Evolutionary conservation across 2,797 vertebrate species (phyloP).

Genomic region (Thalassophryne amazonica): DNA sequence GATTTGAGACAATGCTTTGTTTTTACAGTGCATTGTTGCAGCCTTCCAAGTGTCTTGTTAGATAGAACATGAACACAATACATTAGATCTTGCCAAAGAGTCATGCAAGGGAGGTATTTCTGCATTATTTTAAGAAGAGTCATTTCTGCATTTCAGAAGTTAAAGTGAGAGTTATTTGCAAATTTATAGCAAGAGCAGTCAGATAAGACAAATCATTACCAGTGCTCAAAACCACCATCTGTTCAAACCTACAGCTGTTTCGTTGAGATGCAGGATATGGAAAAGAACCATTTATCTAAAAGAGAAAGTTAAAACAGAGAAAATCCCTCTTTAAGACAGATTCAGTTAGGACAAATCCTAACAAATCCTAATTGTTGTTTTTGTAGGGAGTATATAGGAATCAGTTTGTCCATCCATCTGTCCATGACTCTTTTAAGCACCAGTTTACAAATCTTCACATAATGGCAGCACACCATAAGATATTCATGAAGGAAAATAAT

Average conservation of each 20-base stretch:
- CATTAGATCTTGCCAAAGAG: constrained; percentile 22
- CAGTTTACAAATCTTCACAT: no score
- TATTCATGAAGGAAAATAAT: constrained; percentile 9
- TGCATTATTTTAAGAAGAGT: constrained; percentile 29
- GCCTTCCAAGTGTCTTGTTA: constrained; percentile 31
- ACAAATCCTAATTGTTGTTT: no score
- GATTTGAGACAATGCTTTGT: no score
- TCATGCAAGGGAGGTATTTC: constrained; percentile 12
- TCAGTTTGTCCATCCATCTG: no score
- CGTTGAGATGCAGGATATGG: constrained; percentile 35
- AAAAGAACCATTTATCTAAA: constrained; percentile 51
- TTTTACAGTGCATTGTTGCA: constrained; percentile 15
- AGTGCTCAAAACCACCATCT: constrained; percentile 55
- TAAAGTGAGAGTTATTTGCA: constrained; percentile 39
- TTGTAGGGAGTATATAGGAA: no score
- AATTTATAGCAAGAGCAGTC: constrained; percentile 48
- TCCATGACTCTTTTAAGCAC: no score
- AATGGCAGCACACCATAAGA: no score
- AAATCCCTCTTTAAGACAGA: constrained; percentile 10
- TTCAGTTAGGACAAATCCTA: no score
- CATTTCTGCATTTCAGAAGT: constrained; percentile 29
- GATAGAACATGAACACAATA: constrained; percentile 33
- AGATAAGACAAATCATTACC: constrained; percentile 54
- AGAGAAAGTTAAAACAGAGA: constrained; percentile 9
- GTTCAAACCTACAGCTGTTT: constrained; percentile 52